Conservation (phyloP, 2,888 invertebrate genomes). For the Morpho achilles region DNA sequence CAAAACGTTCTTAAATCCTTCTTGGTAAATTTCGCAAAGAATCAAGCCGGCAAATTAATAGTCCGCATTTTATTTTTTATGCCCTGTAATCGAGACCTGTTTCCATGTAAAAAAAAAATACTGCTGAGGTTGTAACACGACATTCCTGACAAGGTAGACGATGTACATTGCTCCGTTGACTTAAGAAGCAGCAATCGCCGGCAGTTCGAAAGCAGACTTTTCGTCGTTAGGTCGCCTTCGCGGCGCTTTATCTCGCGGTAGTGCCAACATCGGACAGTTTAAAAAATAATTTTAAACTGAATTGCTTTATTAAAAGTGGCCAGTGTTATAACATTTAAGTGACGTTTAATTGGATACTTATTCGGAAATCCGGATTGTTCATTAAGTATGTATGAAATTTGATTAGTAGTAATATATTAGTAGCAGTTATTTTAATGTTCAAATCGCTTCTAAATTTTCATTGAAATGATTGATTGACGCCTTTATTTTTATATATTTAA, state of each 20-base stretch:
- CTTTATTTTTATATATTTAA: no score
- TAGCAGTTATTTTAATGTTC: no score
- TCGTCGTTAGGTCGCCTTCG: slow-evolving; percentile 56
- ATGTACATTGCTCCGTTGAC: slow-evolving; percentile 38
- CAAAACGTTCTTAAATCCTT: not conserved
- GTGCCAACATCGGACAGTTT: slow-evolving; percentile 32
- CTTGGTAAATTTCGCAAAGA: not conserved
- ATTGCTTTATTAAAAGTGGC: slow-evolving; percentile 42
- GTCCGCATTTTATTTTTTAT: slow-evolving; percentile 22
- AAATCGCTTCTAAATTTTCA: no score
- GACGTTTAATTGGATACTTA: slow-evolving; percentile 46
- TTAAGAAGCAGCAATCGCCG: slow-evolving; percentile 34
- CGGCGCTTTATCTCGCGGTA: slow-evolving; percentile 46
- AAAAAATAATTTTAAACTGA: slow-evolving; percentile 25
- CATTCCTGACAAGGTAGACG: slow-evolving; percentile 62
- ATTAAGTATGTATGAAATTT: slow-evolving; percentile 54
- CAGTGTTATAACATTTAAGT: slow-evolving; percentile 59
- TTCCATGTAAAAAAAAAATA: slow-evolving; percentile 54
- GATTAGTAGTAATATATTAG: not conserved
- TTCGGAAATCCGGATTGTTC: slow-evolving; percentile 49
- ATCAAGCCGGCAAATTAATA: slow-evolving; percentile 14
- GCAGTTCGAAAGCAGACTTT: slow-evolving; percentile 73
- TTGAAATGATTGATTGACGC: no score
- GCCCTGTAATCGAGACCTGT: slow-evolving; percentile 41
- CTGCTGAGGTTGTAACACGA: slow-evolving; percentile 54